Evolutionary conservation across 2,113 vertebrate genomes (phyloP), one percentile per base, ranked within the genome.

Genomic region (Calidris pygmaea): DNA sequence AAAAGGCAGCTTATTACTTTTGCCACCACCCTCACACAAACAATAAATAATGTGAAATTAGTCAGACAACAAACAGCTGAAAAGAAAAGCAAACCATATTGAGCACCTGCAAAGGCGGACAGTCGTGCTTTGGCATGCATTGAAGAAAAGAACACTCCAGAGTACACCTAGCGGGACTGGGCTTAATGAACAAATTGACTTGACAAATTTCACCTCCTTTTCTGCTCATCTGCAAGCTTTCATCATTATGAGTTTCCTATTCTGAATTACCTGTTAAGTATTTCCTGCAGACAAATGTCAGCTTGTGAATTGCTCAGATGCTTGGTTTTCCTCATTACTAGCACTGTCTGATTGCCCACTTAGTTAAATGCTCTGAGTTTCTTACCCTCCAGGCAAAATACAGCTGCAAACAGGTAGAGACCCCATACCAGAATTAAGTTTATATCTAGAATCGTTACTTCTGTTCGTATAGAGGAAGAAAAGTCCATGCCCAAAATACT

Each of bases 281-380:
- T 95, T 95, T 95, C 87, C 85, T 85, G 74, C 73, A 70, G 67
- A 50, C 48, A 83, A 85, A 87, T 72, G 58, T 52, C 79, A 70
- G 76, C 29, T 24, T 23, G 39, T 21, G 21, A 12, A 60, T 47
- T 29, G 73, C 82, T 65, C 4, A 0, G 41, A 5, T 63, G 43
- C 24, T 66, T 12, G 3, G 47, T 32, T 86, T 63, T 48, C 23
- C 65, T 82, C 47, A 12, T 59, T 70, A 8, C 50, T 41, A 37
- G 27, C 1, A 0, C 41, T 65, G 35, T 72, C 85, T 92, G 74
- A 12, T 65, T 86, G 59, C 29, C 50, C 59, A 5, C 73, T 65
- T 60, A n/a, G 55, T 34, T 74, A 80, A 86, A 88, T 32, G 60
- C 32, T 72, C 34, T 35, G 23, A 50, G 27, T 75, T 92, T 94